Conservation (phyloP, 2,113 vertebrate genomes). For the Sinocyclocheilus rhinocerous region DNA sequence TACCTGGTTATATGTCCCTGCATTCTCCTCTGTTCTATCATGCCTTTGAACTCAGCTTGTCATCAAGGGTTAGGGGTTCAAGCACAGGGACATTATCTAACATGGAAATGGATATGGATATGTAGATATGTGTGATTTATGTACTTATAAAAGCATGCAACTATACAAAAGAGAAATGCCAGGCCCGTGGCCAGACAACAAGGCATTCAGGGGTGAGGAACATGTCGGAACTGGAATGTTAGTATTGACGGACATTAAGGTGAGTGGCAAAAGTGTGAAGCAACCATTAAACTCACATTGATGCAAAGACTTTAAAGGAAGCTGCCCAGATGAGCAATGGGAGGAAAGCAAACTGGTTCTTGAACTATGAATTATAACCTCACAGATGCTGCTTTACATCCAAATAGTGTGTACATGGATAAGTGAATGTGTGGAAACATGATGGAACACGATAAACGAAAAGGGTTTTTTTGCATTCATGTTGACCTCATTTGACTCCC, state of each 20-base stretch:
- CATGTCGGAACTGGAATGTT: conserved; percentile 64
- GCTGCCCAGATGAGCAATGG: conserved; percentile 9
- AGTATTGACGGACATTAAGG: conserved; percentile 56
- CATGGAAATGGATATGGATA: conserved; percentile 56
- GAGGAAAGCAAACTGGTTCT: neutral
- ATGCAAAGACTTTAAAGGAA: neutral
- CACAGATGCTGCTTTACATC: neutral
- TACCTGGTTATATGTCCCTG: neutral
- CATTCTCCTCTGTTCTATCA: conserved; percentile 7
- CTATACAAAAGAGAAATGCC: conserved; percentile 61
- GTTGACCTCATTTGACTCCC: conserved; percentile 3
- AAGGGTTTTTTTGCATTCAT: neutral
- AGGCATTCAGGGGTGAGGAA: conserved; percentile 60
- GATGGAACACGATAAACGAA: neutral
- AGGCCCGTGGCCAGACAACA: conserved; percentile 50
- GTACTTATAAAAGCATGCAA: conserved; percentile 64
- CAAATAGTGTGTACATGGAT: neutral
- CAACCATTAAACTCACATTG: conserved; percentile 35
- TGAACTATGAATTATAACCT: neutral
- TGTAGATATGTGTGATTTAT: conserved; percentile 57
- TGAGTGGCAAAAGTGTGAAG: conserved; percentile 19
- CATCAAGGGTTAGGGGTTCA: conserved; percentile 16
- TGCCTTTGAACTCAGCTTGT: conserved; percentile 26
- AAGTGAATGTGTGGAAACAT: neutral
- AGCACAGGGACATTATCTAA: conserved; percentile 50